Conservation (phyloP, 2,797 vertebrate genomes). For the Scarus forsteni region DNA sequence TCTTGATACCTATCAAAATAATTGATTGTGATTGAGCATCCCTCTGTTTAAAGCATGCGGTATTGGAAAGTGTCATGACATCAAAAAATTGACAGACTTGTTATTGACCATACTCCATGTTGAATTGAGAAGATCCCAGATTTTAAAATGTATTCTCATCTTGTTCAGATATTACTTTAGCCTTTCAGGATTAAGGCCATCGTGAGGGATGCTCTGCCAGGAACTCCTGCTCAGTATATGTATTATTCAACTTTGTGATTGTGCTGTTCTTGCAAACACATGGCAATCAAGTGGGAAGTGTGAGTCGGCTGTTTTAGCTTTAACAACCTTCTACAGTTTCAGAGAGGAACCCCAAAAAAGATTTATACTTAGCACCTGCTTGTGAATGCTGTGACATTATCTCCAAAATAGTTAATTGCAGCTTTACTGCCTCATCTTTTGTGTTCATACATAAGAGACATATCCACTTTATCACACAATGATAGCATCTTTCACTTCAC, state of each 20-base stretch:
- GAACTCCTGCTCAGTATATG: background rate
- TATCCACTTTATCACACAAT: constrained; percentile 47
- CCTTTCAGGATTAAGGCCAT: background rate
- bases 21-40: too few species aligned
- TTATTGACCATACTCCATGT: constrained; percentile 2
- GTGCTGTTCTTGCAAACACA: constrained; percentile 1
- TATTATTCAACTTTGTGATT: constrained; percentile 1
- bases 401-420: constrained; percentile 44
- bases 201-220: constrained; percentile 22
- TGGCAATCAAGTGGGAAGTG: constrained; percentile 10
- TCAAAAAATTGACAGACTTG: too few species aligned
- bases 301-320: background rate
- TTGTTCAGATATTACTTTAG: constrained; percentile 1
- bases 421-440: constrained; percentile 33
- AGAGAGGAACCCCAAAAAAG: constrained; percentile 17
- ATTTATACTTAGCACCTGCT: constrained; percentile 26
- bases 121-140: constrained; percentile 16
- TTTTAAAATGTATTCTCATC: constrained; percentile 11
- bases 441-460: constrained; percentile 38
- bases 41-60: too few species aligned
- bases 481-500: constrained; percentile 44
- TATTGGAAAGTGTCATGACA: too few species aligned
- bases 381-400: constrained; percentile 47
- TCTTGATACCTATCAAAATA: too few species aligned
- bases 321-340: constrained; percentile 7